phyloP scores from a whole-genome alignment of 2,888 invertebrate species.

The Buathra laborator region DNA sequence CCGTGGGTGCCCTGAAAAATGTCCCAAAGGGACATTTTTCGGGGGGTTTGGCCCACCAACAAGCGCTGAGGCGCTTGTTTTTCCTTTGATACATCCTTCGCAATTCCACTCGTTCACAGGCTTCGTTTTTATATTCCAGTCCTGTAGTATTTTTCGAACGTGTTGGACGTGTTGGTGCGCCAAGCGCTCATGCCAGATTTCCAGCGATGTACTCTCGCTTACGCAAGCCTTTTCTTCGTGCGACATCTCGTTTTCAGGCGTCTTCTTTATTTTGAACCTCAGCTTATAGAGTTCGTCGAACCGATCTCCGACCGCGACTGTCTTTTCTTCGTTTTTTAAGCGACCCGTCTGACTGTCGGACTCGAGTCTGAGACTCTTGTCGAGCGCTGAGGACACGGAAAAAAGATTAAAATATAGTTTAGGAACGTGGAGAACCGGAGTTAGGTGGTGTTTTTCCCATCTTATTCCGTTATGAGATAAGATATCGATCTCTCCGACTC shows the following conservation, averaged over 20 bases:
- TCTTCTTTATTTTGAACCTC: constrained; percentile 2
- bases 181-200: constrained; percentile 73
- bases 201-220: too few species aligned
- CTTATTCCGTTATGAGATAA: neutral
- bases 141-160: constrained; percentile 66
- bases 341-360: constrained; percentile 5
- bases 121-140: constrained; percentile 59
- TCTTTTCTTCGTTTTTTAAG: neutral
- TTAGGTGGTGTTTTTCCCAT: constrained; percentile 31
- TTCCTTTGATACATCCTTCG: constrained; percentile 65
- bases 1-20: too few species aligned
- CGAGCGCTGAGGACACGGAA: constrained; percentile 23
- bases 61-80: too few species aligned
- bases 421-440: too few species aligned
- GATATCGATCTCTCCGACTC: constrained; percentile 42
- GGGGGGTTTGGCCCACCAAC: too few species aligned
- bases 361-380: constrained; percentile 16
- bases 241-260: too few species aligned
- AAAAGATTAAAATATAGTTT: constrained; percentile 29
- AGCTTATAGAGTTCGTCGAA: constrained; percentile 22
- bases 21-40: too few species aligned
- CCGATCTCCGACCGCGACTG: constrained; percentile 37
- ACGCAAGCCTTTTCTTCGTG: too few species aligned
- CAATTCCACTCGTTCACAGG: constrained; percentile 62
- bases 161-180: constrained; percentile 71